Percentiles rank a stretch among this genome's conserved stretches.
Conservation (phyloP, 2,797 vertebrate genomes). For the Chelmon rostratus region DNA sequence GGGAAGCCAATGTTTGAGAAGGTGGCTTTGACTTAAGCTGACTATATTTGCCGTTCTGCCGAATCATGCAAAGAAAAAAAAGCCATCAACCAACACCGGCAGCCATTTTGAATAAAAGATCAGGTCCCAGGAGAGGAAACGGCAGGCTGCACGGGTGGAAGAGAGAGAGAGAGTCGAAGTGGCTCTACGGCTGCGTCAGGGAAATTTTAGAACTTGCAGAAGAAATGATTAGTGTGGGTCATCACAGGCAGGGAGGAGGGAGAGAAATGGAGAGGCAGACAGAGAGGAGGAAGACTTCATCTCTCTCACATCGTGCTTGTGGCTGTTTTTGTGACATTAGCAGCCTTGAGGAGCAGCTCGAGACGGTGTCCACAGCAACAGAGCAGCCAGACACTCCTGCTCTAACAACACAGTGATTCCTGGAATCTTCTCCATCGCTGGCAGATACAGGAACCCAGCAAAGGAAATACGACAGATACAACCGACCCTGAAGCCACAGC, state of each 20-base stretch:
- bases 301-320: constrained; percentile 62
- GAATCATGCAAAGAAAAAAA: constrained; percentile 38
- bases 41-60: constrained; percentile 3
- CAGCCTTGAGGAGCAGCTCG: constrained; percentile 72
- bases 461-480: constrained; percentile 32
- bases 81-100: constrained; percentile 16
- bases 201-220: constrained; percentile 77
- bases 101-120: constrained; percentile 73
- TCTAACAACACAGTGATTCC: constrained; percentile 54
- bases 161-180: constrained; percentile 38
- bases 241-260: constrained; percentile 33
- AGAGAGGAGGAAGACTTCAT: constrained; percentile 17
- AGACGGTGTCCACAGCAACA: constrained; percentile 81
- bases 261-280: constrained; percentile 33
- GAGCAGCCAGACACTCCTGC: constrained; percentile 59
- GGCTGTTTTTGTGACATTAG: constrained; percentile 72
- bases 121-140: constrained; percentile 51
- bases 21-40: constrained; percentile 21
- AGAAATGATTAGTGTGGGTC: constrained; percentile 61
- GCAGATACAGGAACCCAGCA: constrained; percentile 45
- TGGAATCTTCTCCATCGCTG: constrained; percentile 43
- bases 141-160: constrained; percentile 26
- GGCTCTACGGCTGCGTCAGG: constrained; percentile 65
- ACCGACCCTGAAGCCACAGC: constrained; percentile 5
- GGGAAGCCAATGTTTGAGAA: background rate